These are phyloP conservation scores for Silurus aristotelis DNA, from an alignment of 2,797 vertebrate genomes.

Conservation along the genomic window DNA sequence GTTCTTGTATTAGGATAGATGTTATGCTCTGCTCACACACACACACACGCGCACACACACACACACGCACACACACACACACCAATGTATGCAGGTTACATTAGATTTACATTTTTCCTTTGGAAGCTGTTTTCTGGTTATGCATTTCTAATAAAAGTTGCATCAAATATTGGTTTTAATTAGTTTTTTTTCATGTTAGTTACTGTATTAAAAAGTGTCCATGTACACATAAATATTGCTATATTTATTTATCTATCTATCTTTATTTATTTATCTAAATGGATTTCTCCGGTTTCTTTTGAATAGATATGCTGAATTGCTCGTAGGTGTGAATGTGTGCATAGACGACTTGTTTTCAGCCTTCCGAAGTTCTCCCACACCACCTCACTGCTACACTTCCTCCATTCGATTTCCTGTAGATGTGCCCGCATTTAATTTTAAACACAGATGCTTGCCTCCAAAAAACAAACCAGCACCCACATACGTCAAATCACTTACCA, in stretches of 20 bases:
- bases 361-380: neutral
- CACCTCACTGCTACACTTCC: neutral
- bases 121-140: too few relatives aligned
- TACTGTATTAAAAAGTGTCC: neutral
- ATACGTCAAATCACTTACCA: neutral
- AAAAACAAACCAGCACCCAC: neutral
- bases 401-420: neutral
- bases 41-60: too few relatives aligned
- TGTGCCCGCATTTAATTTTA: neutral
- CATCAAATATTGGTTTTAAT: neutral
- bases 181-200: neutral
- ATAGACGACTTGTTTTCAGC: neutral
- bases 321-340: neutral
- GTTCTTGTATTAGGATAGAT: neutral
- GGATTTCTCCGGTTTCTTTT: neutral
- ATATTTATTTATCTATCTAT: neutral
- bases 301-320: neutral
- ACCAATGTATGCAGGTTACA: neutral
- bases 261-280: neutral
- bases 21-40: too few relatives aligned
- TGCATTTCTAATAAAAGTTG: constrained; percentile 12
- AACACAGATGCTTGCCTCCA: neutral
- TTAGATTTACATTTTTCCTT: neutral
- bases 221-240: neutral
- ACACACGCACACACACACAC: too few relatives aligned